Evolutionary conservation across 2,888 invertebrate genomes (phyloP), one percentile per base, ranked within the genome.

Genomic region (Subacronicta megacephala): DNA sequence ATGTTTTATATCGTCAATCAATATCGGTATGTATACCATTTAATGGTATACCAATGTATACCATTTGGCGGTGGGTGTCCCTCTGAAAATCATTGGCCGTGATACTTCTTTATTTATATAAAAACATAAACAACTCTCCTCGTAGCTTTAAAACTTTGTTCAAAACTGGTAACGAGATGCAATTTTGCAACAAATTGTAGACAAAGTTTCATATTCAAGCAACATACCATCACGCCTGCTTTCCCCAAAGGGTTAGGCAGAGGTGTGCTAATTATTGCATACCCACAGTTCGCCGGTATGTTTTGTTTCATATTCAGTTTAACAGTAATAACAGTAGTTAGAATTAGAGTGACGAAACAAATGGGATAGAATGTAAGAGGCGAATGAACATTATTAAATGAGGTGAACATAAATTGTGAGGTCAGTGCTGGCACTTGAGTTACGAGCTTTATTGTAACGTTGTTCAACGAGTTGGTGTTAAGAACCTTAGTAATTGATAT

Each of bases 311-410:
- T 31, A 35, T 46, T 41, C 31, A 29, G 31, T 31, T 31, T 41
- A 35, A n/a, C 12, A 31, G 29, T 16, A 45, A 54, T 51, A 15
- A 55, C 51, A 44, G 12, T 33, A 44, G n/a, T 38, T 23, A 52
- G 45, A 42, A 50, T 44, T 13, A 20, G 26, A 47, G 23, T 45
- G 45, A 46, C 33, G 40, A 57, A 72, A 73, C 33, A 57, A 59
- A 62, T 54, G 20, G 50, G 47, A 57, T 67, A 51, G 51, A 41
- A 31, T 17, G 35, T 38, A 38, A 41, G 45, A 53, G 43, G 57
- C 59, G 54, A 69, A 72, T 46, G 62, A 59, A 72, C 73, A 69
- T 61, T 58, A 62, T 75, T 68, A 43, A 57, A 69, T 59, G 73
- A 61, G 31, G 45, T 49, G 57, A 50, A 69, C 58, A 61, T 73